Conservation (phyloP, 2,113 vertebrate species). For the Mesitornis unicolor region DNA sequence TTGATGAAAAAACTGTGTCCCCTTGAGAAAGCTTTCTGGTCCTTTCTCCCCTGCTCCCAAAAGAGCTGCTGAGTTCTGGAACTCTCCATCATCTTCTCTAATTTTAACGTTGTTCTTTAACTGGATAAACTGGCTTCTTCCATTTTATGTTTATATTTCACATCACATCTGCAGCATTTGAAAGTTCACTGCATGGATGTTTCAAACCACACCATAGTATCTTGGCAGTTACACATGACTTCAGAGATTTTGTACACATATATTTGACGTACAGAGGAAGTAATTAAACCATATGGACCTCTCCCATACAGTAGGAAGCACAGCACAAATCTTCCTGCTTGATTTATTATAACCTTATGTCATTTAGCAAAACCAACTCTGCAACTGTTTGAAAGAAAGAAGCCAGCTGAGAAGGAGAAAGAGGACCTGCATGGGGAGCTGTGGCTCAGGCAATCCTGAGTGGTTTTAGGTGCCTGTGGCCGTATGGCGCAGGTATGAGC, state of each 20-base stretch:
- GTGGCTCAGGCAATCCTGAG: neutral
- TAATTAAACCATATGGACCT: slow-evolving; percentile 37
- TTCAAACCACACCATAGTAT: slow-evolving; percentile 45
- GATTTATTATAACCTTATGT: slow-evolving; percentile 62
- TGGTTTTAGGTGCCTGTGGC: accelerated
- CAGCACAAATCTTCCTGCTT: slow-evolving; percentile 30
- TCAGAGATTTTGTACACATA: slow-evolving; percentile 41
- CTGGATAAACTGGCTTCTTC: neutral
- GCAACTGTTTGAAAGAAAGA: slow-evolving; percentile 25
- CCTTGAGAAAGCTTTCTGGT: neutral
- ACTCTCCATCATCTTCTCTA: neutral
- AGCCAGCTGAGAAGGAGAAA: slow-evolving; percentile 7
- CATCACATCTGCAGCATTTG: slow-evolving; percentile 1
- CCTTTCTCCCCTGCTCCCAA: accelerated
- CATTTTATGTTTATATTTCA: slow-evolving; percentile 20
- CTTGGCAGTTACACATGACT: slow-evolving; percentile 49
- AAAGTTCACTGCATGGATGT: slow-evolving; percentile 12
- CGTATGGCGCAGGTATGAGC: neutral
- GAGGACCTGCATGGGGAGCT: neutral
- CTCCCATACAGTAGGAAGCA: slow-evolving; percentile 46
- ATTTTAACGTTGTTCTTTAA: neutral
- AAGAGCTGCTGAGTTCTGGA: neutral
- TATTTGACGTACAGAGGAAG: slow-evolving; percentile 21
- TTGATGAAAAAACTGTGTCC: neutral
- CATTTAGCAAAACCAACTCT: slow-evolving; percentile 48